Evolutionary conservation across 2,113 vertebrate genomes (phyloP).

Genomic region (Alectura lathami): DNA sequence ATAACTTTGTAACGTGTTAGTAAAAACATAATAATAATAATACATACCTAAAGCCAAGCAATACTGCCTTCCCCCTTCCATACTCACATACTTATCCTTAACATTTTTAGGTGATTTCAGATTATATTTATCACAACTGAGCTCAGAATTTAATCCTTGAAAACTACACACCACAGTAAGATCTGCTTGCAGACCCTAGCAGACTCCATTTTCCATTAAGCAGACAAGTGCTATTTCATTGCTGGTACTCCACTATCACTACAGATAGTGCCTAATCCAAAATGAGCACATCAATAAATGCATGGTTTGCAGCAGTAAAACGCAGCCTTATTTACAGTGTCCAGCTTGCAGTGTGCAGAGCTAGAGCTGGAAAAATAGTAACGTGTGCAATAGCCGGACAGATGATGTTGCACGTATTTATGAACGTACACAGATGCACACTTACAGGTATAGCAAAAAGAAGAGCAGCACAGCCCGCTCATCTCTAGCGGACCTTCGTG

Average conservation of each 20-base stretch:
- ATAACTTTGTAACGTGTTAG: neutral
- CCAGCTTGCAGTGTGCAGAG: neutral
- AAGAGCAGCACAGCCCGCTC: neutral
- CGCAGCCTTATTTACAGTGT: neutral
- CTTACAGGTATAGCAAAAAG: fast-evolving
- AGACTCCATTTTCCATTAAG: neutral
- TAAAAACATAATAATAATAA: neutral
- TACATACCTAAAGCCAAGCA: neutral
- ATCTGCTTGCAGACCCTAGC: neutral
- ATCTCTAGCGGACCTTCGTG: neutral
- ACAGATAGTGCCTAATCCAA: neutral
- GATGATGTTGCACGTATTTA: neutral
- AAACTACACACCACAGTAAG: neutral
- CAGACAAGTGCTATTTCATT: neutral
- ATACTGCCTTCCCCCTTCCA: neutral
- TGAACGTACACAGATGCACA: too few species aligned
- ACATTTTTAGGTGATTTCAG: neutral
- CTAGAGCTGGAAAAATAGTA: neutral
- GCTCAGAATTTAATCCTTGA: neutral
- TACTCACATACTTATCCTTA: neutral
- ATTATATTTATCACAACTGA: neutral
- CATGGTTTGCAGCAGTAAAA: neutral
- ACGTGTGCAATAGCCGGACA: fast-evolving
- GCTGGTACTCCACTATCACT: neutral
- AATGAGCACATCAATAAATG: neutral